Percentiles rank a stretch among this genome's conserved stretches.
These are phyloP conservation scores for Carlito syrichta DNA, from an alignment of 2,113 vertebrate genomes.

Conservation along the genomic window DNA sequence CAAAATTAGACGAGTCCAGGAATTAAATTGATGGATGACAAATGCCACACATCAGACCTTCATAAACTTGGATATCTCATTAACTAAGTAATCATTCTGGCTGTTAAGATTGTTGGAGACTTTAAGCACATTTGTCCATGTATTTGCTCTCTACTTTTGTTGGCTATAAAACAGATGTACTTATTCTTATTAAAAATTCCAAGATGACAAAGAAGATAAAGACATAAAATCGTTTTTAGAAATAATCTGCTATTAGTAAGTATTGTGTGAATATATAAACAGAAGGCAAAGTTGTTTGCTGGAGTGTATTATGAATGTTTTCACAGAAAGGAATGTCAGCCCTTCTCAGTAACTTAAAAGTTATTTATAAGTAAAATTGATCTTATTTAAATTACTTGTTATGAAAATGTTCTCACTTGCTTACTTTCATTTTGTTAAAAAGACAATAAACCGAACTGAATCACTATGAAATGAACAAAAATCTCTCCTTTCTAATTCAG, in stretches of 20 bases:
- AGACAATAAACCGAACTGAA: not conserved
- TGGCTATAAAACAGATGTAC: not conserved
- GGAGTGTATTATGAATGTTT: not conserved
- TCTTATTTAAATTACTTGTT: not conserved
- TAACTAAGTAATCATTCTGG: not conserved
- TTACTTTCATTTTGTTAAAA: not conserved
- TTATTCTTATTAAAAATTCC: not conserved
- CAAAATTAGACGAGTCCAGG: not conserved
- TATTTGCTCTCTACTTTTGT: not conserved
- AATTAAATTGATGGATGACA: constrained; percentile 19
- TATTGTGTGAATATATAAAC: not conserved
- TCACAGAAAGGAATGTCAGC: not conserved
- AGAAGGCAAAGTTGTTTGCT: not conserved
- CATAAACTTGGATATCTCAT: not conserved
- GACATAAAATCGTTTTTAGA: not conserved
- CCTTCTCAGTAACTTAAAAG: not conserved
- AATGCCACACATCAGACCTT: not conserved
- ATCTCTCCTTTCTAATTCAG: not conserved
- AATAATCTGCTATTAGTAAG: not conserved
- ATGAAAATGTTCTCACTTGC: not conserved
- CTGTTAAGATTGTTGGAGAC: not conserved
- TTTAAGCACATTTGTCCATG: not conserved
- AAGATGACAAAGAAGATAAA: not conserved
- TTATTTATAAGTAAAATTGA: not conserved
- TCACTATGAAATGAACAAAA: not conserved